Conservation (phyloP, 2,888 invertebrate species). For the Drosophila longiperda region DNA sequence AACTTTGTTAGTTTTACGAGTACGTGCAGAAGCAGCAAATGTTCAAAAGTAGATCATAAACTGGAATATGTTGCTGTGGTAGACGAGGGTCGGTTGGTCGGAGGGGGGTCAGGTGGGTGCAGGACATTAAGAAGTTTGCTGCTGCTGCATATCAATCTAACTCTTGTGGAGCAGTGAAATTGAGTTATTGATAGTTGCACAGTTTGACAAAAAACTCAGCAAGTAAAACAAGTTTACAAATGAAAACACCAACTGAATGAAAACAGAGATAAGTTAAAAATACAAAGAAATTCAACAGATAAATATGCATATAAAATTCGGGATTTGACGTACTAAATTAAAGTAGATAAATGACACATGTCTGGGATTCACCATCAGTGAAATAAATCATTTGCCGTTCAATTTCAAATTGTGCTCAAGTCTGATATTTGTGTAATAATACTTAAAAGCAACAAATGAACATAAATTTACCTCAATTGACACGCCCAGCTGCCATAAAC, state of each 20-base stretch:
- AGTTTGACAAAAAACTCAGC: conserved; percentile 16
- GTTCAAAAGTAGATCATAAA: conserved; percentile 46
- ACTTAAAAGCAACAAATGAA: conserved; percentile 35
- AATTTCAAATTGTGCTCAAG: not conserved
- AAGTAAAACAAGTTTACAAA: not conserved
- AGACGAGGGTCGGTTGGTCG: conserved; percentile 7
- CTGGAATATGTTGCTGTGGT: conserved; percentile 33
- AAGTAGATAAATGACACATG: not conserved
- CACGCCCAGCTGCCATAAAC: conserved; percentile 32
- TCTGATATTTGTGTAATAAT: conserved; percentile 9
- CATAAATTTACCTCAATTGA: conserved; percentile 40
- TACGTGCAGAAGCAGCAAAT: conserved; percentile 51
- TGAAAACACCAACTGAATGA: not conserved
- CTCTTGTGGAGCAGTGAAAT: not conserved
- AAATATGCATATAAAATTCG: not conserved
- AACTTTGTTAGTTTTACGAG: conserved; percentile 67
- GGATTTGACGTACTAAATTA: not conserved
- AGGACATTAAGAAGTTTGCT: conserved; percentile 29
- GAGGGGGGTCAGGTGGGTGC: not conserved
- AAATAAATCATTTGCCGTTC: not conserved
- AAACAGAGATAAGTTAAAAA: not conserved
- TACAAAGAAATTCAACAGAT: not conserved
- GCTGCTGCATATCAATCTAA: conserved; percentile 14
- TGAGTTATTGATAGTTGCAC: conserved; percentile 26
- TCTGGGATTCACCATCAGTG: not conserved